Evolutionary conservation across 1,140 invertebrate genomes (phyloP).

Genomic region (Lutraria rhynchaena): DNA sequence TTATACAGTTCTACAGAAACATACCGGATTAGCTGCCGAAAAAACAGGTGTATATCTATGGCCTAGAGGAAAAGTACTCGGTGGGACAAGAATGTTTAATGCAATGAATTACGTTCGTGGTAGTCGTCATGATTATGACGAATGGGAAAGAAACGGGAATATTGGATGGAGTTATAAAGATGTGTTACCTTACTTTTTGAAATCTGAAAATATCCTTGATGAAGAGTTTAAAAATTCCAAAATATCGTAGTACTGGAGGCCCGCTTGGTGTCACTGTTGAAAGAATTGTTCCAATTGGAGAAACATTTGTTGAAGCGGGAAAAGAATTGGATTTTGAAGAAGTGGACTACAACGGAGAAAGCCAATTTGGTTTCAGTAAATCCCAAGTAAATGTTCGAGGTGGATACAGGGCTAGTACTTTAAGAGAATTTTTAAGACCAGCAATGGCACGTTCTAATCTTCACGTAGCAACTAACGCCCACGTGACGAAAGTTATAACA

Average conservation of each 20-base stretch:
- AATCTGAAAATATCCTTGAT: conserved; percentile 86
- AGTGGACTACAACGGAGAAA: conserved; percentile 57
- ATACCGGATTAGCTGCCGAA: background rate
- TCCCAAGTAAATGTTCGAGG: conserved; percentile 11
- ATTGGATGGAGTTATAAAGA: conserved; percentile 94
- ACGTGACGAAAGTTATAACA: conserved; percentile 54
- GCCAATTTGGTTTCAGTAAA: conserved; percentile 15
- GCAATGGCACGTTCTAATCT: conserved; percentile 35
- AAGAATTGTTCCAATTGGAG: conserved; percentile 54
- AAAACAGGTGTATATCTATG: conserved; percentile 73
- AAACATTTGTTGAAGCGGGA: conserved; percentile 62
- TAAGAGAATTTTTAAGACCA: conserved; percentile 17
- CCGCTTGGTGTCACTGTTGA: conserved; percentile 59
- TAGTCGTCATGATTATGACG: conserved; percentile 93
- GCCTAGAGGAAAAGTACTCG: conserved; percentile 87
- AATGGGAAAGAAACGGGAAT: conserved; percentile 94
- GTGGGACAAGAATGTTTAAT: conserved; percentile 83
- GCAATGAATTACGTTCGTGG: conserved; percentile 97
- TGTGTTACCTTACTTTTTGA: conserved; percentile 94
- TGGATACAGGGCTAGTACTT: conserved; percentile 18
- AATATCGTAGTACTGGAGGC: conserved; percentile 63
- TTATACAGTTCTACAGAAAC: conserved; percentile 92
- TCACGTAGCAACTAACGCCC: conserved; percentile 4
- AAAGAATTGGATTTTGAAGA: conserved; percentile 65
- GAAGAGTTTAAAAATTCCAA: conserved; percentile 38